phyloP scores from a whole-genome alignment of 2,888 invertebrate genomes.

The Exephanes ischioxanthus region DNA sequence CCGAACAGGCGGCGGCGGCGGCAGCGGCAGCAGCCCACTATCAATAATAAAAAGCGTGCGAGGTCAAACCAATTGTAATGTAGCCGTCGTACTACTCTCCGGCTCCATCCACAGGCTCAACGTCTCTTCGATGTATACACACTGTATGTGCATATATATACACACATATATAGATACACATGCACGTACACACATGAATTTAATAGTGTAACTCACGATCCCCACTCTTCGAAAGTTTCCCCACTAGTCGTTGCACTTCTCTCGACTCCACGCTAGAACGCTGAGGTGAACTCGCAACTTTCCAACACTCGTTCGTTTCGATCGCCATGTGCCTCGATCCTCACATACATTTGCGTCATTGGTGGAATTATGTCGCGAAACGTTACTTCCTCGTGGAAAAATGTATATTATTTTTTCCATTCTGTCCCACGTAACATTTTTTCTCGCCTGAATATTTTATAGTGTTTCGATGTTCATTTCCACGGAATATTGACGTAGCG shows the following conservation, averaged over 20 bases:
- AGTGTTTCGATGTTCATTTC: background rate
- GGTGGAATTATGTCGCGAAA: slow-evolving; percentile 39
- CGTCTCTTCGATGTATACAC: slow-evolving; percentile 27
- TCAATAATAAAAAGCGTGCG: slow-evolving; percentile 81
- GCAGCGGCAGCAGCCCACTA: slow-evolving; percentile 64
- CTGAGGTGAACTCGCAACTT: slow-evolving; percentile 51
- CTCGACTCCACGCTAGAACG: slow-evolving; percentile 24
- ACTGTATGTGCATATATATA: slow-evolving; percentile 1
- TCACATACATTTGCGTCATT: slow-evolving; percentile 76
- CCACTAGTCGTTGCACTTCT: slow-evolving; percentile 48
- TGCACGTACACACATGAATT: background rate
- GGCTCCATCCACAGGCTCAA: slow-evolving; percentile 49
- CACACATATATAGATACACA: background rate
- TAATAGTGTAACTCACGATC: background rate
- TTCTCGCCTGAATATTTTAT: background rate
- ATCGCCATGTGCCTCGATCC: slow-evolving; percentile 76
- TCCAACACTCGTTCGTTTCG: slow-evolving; percentile 55
- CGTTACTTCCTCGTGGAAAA: slow-evolving; percentile 30
- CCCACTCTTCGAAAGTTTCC: slow-evolving; percentile 42
- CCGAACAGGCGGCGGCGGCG: slow-evolving; percentile 58
- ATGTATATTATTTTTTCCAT: background rate
- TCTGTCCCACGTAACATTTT: background rate
- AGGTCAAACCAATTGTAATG: slow-evolving; percentile 82
- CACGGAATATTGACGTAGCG: background rate
- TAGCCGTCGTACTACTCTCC: slow-evolving; percentile 62